Conservation (phyloP, 2,797 vertebrate species). For the Echeneis naucrates region DNA sequence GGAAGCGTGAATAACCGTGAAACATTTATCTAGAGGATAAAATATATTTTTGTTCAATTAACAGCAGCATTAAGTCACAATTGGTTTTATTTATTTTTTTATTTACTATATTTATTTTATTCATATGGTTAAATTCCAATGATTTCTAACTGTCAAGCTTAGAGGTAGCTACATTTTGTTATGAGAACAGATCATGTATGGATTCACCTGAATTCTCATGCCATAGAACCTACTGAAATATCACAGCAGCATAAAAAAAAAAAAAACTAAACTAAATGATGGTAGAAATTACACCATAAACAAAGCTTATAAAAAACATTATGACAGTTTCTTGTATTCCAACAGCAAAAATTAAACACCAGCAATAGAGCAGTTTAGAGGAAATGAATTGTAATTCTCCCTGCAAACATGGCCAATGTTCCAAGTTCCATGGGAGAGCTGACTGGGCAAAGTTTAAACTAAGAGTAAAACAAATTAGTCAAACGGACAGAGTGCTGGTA, state of each 20-base stretch:
- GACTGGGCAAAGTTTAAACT: not conserved
- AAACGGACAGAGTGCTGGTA: constrained; percentile 25
- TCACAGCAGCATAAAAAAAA: constrained; percentile 35
- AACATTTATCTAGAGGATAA: not conserved
- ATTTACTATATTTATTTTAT: too few relatives aligned
- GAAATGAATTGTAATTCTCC: not conserved
- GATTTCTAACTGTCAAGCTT: not conserved
- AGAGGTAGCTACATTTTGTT: not conserved
- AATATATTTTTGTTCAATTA: not conserved
- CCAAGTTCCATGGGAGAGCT: not conserved
- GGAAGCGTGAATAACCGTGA: not conserved
- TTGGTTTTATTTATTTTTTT: not conserved
- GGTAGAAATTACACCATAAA: constrained; percentile 42
- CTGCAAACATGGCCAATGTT: not conserved
- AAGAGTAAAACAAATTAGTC: not conserved
- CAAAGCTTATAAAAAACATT: constrained; percentile 26
- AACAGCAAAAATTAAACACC: constrained; percentile 23
- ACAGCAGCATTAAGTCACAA: not conserved
- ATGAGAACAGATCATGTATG: not conserved
- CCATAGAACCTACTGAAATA: not conserved
- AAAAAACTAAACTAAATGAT: constrained; percentile 27
- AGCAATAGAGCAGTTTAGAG: constrained; percentile 10
- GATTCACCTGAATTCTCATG: constrained; percentile 16
- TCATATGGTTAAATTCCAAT: not conserved
- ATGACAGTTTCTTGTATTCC: constrained; percentile 5